Evolutionary conservation across 2,797 vertebrate species (phyloP).

Genomic region (Meriones psammophilus): DNA sequence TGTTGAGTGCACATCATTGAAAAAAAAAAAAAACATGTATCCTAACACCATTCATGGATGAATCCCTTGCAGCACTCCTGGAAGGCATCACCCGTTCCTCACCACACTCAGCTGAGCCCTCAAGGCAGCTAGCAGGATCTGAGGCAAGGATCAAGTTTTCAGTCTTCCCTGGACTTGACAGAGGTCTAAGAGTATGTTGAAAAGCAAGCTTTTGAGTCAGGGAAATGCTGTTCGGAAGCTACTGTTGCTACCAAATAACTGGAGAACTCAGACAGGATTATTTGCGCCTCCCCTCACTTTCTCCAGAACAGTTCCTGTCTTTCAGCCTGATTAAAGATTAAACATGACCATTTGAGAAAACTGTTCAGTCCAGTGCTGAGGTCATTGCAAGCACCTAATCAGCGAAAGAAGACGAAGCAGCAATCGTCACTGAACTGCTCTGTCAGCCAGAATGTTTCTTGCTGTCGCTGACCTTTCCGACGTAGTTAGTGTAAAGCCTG

Average conservation of each 20-base stretch:
- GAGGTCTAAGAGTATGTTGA: not conserved
- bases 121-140: not conserved
- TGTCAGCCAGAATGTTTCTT: not conserved
- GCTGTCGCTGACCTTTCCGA: not conserved
- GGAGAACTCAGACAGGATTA: not conserved
- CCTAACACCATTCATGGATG: rapidly evolving
- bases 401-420: not conserved
- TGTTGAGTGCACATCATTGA: no score
- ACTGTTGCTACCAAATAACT: not conserved
- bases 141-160: not conserved
- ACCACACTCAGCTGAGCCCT: not conserved
- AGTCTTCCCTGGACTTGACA: not conserved
- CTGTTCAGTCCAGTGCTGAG: not conserved
- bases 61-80: not conserved
- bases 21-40: no score
- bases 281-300: not conserved
- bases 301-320: not conserved
- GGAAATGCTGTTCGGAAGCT: not conserved
- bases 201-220: not conserved
- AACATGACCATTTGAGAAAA: not conserved
- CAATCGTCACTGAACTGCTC: not conserved
- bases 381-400: not conserved
- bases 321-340: not conserved
- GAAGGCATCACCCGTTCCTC: not conserved
- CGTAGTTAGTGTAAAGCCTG: not conserved